These are phyloP conservation scores for Patella pellucida DNA, from an alignment of 2,888 invertebrate genomes.

Conservation along the genomic window DNA sequence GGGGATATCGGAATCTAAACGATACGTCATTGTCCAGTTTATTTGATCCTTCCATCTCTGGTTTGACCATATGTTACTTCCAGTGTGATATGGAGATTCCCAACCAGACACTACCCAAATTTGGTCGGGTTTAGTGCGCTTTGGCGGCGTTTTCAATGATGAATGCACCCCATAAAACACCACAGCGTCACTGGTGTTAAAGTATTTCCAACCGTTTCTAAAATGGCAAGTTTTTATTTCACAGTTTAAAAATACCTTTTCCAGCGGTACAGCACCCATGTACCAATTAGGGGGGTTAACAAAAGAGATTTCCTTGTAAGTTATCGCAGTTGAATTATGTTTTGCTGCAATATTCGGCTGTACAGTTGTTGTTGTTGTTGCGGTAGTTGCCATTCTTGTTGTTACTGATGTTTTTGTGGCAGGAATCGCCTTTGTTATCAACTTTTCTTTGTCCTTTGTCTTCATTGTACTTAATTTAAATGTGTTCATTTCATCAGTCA, in stretches of 20 bases:
- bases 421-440: no score
- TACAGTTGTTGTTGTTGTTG: no score
- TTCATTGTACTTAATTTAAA: no score
- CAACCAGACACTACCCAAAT: not conserved
- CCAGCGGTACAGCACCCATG: no score
- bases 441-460: no score
- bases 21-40: conserved; percentile 43
- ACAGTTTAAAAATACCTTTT: not conserved
- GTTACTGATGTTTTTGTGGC: no score
- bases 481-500: no score
- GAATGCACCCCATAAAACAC: not conserved
- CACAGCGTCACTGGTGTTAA: not conserved
- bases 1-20: conserved; percentile 38
- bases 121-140: not conserved
- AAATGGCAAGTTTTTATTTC: not conserved
- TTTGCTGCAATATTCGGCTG: not conserved
- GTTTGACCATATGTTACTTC: not conserved
- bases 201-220: not conserved
- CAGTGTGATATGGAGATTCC: not conserved
- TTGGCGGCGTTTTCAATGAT: not conserved
- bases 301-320: not conserved
- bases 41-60: not conserved
- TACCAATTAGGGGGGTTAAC: no score
- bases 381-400: no score
- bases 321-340: not conserved